phyloP scores from a whole-genome alignment of 2,888 invertebrate species.

The Orchesella flavescens region DNA sequence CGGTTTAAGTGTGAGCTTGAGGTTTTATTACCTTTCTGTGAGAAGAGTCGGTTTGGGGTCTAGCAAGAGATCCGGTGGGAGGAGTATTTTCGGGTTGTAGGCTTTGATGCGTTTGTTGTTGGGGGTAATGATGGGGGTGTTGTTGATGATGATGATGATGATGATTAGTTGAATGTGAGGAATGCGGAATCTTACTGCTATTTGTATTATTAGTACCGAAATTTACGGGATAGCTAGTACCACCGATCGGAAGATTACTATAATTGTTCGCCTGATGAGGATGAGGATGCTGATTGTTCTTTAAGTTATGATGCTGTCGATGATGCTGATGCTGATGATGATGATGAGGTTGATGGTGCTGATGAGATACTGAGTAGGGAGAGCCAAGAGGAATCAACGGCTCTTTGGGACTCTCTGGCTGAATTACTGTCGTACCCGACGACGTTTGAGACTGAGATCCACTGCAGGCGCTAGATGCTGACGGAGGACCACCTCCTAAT shows the following conservation, averaged over 20 bases:
- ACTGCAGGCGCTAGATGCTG: conserved; percentile 32
- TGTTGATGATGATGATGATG: conserved; percentile 26
- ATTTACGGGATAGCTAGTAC: conserved; percentile 8
- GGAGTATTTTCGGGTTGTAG: background rate
- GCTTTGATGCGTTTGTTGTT: background rate
- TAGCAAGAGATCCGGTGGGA: conserved; percentile 7
- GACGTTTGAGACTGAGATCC: conserved; percentile 50
- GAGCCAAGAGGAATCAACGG: conserved; percentile 43
- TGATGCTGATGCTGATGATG: conserved; percentile 31
- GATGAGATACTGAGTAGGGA: conserved; percentile 42
- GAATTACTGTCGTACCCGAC: conserved; percentile 50
- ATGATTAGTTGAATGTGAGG: conserved; percentile 6
- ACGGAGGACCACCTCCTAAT: conserved; percentile 51
- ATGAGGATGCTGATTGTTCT: conserved; percentile 23
- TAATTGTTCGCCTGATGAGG: conserved; percentile 8
- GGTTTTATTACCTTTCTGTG: conserved; percentile 28
- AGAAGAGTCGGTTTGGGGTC: conserved; percentile 1
- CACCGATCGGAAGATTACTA: conserved; percentile 29
- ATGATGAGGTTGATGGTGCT: conserved; percentile 27
- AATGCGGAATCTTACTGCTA: conserved; percentile 3
- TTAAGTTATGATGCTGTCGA: conserved; percentile 17
- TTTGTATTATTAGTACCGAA: conserved; percentile 3
- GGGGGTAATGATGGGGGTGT: background rate
- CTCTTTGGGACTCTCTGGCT: conserved; percentile 65
- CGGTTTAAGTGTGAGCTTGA: no score